Percentiles rank a stretch among this genome's conserved stretches.
phyloP scores from a whole-genome alignment of 2,113 vertebrate species.

The Xiphophorus hellerii region DNA sequence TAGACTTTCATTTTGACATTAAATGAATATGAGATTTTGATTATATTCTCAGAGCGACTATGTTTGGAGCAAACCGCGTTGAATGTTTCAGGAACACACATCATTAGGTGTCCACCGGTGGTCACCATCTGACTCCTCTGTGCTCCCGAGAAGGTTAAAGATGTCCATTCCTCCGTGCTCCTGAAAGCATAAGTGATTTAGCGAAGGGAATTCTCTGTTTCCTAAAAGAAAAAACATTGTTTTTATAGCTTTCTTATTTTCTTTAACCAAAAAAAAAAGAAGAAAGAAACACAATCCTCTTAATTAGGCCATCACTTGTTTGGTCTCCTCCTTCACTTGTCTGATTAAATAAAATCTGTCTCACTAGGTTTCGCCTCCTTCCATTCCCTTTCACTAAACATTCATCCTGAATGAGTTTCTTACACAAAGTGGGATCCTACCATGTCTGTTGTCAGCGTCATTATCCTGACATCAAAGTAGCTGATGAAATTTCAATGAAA shows the following conservation, averaged over 20 bases:
- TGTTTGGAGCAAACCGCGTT: neutral
- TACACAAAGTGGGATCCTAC: slow-evolving; percentile 38
- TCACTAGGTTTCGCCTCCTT: neutral
- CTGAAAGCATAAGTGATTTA: slow-evolving; percentile 33
- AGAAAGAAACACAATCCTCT: neutral
- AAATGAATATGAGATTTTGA: neutral
- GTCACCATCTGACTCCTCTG: slow-evolving; percentile 78
- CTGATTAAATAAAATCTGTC: slow-evolving; percentile 12
- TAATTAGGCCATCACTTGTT: neutral
- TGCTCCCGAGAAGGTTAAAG: slow-evolving; percentile 83
- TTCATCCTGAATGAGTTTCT: slow-evolving; percentile 2
- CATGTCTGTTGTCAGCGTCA: slow-evolving; percentile 55
- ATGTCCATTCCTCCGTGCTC: slow-evolving; percentile 77
- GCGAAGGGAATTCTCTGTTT: neutral
- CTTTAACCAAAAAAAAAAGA: neutral
- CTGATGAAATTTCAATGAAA: slow-evolving; percentile 45
- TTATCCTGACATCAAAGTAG: slow-evolving; percentile 49
- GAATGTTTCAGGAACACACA: slow-evolving; percentile 69
- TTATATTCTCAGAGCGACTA: neutral
- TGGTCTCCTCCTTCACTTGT: neutral
- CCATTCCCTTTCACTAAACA: neutral
- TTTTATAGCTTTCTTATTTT: neutral
- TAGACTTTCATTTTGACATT: slow-evolving; percentile 6
- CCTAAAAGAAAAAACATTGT: neutral
- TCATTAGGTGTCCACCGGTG: slow-evolving; percentile 69